Evolutionary conservation across 2,113 vertebrate species (phyloP).

Genomic region (Megaceryle torquata): DNA sequence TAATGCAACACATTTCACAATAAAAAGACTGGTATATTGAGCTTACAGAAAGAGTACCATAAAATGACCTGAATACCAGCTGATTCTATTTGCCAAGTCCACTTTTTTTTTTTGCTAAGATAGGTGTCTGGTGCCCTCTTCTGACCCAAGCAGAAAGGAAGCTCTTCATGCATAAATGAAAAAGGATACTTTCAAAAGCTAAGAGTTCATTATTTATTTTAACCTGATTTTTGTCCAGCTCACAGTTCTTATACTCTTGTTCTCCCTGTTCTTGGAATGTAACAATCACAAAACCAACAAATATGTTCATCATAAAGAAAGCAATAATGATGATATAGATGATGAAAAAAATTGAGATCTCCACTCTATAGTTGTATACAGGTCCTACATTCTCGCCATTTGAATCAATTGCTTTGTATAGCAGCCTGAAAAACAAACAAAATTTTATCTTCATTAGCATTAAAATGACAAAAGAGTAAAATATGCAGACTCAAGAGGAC

Average conservation of each 20-base stretch:
- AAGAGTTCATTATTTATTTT: constrained; percentile 53
- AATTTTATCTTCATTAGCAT: background rate
- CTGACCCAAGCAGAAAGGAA: constrained; percentile 33
- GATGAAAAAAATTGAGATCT: constrained; percentile 99
- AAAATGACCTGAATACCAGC: background rate
- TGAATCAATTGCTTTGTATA: constrained; percentile 98
- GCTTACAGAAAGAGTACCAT: background rate
- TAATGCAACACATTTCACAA: background rate
- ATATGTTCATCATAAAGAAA: constrained; percentile 99
- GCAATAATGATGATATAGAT: constrained; percentile 99
- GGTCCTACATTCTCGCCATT: constrained; percentile 94
- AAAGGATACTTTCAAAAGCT: background rate
- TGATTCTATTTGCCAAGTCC: background rate
- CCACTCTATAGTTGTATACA: constrained; percentile 96
- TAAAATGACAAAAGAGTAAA: background rate
- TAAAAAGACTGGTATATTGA: background rate
- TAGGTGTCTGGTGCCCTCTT: constrained; percentile 37
- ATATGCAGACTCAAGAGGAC: background rate
- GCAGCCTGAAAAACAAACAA: constrained; percentile 76
- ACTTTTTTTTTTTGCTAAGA: background rate
- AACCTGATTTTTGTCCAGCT: constrained; percentile 99
- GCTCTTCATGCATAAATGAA: background rate
- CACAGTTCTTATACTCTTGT: constrained; percentile 99
- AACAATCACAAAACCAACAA: constrained; percentile 98
- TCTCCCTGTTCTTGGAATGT: constrained; percentile 99